Evolutionary conservation across 1,140 invertebrate genomes (phyloP), one percentile per base, ranked within the genome.

Genomic region (Neotoxoptera formosana): DNA sequence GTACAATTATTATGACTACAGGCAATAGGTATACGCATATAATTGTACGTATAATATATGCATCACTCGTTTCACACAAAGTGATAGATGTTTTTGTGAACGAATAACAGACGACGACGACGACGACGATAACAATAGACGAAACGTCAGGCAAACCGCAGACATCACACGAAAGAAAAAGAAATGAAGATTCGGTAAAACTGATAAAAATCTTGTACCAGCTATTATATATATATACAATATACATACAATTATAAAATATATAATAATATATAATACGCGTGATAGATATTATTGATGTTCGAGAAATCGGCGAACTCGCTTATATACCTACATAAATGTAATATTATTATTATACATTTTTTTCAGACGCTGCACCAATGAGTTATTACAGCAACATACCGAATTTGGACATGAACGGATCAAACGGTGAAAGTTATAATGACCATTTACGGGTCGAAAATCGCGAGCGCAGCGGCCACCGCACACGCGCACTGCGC

Each of bases 361-460:
- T 41, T 90, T 41, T 90, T 67, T 67, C 23, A 45, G 25, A 41
- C 53, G 53, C 30, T 76, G 60, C 89, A 67, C 90, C 60, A 83
- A 92, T 83, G 90, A 83, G 67, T 92, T 92, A 92, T 81, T 92
- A 83, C 47, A 17, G 76, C 91, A 93, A 86, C 81, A 86, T 86
- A n/a, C 91, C 91, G 81, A 51, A 84, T 86, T 93, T 93, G 91
- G 91, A 84, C 76, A 84, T 86, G 76, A 30, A 56, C 53, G 25
- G 89, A 67, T 60, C 56, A 45, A 90, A 45, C 89, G 53, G 89
- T 90, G 89, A 81, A 91, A 91, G 90, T 91, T 83, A 91, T 48
- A 90, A 90, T 67, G 89, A 67, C 89, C 56, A 67, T 90, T 90
- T 90, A 90, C 25, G 89, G 89, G 25, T 90, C 88, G 88, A 89